phyloP scores from a whole-genome alignment of 1,140 invertebrate genomes.

The Ips nitidus region DNA sequence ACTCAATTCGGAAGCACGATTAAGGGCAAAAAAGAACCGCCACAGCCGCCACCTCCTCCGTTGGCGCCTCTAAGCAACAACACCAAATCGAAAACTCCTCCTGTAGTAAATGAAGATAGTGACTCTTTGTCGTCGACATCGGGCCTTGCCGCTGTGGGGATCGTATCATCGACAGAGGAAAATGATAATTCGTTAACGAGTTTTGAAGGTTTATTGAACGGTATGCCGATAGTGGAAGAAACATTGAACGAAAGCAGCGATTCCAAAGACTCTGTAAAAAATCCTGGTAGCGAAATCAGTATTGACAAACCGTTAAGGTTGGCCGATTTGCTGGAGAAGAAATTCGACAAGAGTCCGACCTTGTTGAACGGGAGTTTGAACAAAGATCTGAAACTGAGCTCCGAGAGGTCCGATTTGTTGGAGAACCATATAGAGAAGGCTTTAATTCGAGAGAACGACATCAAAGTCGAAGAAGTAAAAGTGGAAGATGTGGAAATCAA shows the following conservation, averaged over 20 bases:
- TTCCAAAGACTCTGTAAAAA: slow-evolving; percentile 58
- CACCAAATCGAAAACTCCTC: slow-evolving; percentile 36
- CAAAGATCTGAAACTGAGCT: slow-evolving; percentile 63
- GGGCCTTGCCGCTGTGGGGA: slow-evolving; percentile 54
- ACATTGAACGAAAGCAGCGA: slow-evolving; percentile 56
- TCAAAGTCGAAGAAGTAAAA: slow-evolving; percentile 1
- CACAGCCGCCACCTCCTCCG: slow-evolving; percentile 55
- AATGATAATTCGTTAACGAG: slow-evolving; percentile 63
- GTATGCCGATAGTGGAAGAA: slow-evolving; percentile 59
- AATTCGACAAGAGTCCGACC: slow-evolving; percentile 61
- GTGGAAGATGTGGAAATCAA: slow-evolving; percentile 9
- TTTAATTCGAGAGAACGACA: slow-evolving; percentile 45
- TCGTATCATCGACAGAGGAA: slow-evolving; percentile 56
- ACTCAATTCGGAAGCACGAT: slow-evolving; percentile 44
- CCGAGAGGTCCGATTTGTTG: slow-evolving; percentile 63
- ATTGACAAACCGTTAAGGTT: slow-evolving; percentile 60
- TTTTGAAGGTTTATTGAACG: slow-evolving; percentile 65
- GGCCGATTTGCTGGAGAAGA: slow-evolving; percentile 68
- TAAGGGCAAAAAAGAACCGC: slow-evolving; percentile 55
- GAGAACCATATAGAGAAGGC: slow-evolving; percentile 64
- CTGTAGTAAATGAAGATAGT: slow-evolving; percentile 57
- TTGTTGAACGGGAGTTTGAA: slow-evolving; percentile 62
- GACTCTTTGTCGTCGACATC: slow-evolving; percentile 60
- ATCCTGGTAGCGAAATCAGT: slow-evolving; percentile 47
- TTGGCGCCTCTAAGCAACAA: slow-evolving; percentile 54